Evolutionary conservation across 2,797 vertebrate species (phyloP), one percentile per base, ranked within the genome.

Genomic region (Potorous gilbertii): DNA sequence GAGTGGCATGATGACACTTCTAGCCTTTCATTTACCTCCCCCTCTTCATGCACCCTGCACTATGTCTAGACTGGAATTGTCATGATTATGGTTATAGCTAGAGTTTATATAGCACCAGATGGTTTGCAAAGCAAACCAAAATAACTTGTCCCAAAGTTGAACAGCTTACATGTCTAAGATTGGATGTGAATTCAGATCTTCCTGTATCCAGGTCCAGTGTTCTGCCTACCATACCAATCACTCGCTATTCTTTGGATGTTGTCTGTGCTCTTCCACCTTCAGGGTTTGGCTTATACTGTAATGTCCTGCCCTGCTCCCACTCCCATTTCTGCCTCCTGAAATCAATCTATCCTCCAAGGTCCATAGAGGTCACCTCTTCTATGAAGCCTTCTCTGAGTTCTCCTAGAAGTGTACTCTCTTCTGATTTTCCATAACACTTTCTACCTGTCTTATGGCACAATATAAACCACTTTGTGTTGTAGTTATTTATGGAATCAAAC

Each of bases 241-340:
- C 1, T 74, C 34, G 2, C 62, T n/a, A 21, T n/a, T 74, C 62
- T 74, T 1, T 74, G 62, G 16, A 74, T 14, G 16, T 40, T 66
- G 14, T 31, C 4, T 74, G 34, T 18, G 6, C 5, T 66, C 34
- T 66, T 62, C 11, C 4, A 62, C 12, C 59, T 62, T 1, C 62
- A 74, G 62, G 34, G 0, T 40, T 14, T 66, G 1, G 1, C 90
- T 92, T 57, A 66, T 55, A 50, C 52, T 29, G 55, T 93, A 46
- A 89, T 93, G 18, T 28, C 95, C 27, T 92, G 95, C 74, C 24
- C 91, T 21, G 6, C 31, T 56, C 90, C 90, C 28, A 14, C 21
- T 56, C 90, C 54, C 90, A 18, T 94, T 90, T 92, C 54, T 92
- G 81, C 89, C 46, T 93, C 18, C 59, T 93, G 95, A 59, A 94